A percentile compares a stretch with the other conserved stretches of the same genome.
Conservation (phyloP, 2,888 invertebrate genomes). For the Zeuzera pyrina region DNA sequence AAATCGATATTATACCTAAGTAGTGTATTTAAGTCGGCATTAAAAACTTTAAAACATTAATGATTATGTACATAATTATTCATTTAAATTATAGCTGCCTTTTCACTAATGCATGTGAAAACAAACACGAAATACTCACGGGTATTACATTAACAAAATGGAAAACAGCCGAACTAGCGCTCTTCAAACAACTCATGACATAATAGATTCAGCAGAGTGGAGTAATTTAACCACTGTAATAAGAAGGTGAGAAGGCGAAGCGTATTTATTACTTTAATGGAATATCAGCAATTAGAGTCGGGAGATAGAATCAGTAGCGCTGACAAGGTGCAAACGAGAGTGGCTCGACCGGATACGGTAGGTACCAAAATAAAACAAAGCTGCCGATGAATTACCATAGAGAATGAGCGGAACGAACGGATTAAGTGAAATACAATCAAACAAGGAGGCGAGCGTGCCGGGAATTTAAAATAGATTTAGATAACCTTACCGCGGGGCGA, state of each 20-base stretch:
- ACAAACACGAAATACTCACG: conserved; percentile 42
- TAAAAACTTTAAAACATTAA: no score
- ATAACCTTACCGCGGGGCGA: conserved; percentile 24
- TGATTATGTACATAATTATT: no score
- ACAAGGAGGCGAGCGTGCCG: conserved; percentile 46
- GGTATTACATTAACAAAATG: conserved; percentile 38
- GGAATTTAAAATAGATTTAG: conserved; percentile 32
- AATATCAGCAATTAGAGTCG: conserved; percentile 67
- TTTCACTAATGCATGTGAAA: conserved; percentile 25
- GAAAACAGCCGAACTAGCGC: conserved; percentile 40
- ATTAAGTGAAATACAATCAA: conserved; percentile 67
- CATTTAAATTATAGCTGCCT: conserved; percentile 1
- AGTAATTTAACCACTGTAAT: conserved; percentile 58
- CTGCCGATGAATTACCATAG: conserved; percentile 65
- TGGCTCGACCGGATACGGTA: conserved; percentile 58
- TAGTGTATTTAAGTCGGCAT: no score
- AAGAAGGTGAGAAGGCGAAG: conserved; percentile 59
- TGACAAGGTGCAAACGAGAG: conserved; percentile 73
- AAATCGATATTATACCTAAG: no score
- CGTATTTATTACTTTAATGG: conserved; percentile 69
- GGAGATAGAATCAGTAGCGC: conserved; percentile 66
- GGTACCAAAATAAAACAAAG: conserved; percentile 38
- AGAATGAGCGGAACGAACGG: conserved; percentile 63
- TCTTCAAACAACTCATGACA: conserved; percentile 56
- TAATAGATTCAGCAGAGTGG: conserved; percentile 59